Evolutionary conservation across 2,113 vertebrate genomes (phyloP).

Genomic region (Rhea americana): DNA sequence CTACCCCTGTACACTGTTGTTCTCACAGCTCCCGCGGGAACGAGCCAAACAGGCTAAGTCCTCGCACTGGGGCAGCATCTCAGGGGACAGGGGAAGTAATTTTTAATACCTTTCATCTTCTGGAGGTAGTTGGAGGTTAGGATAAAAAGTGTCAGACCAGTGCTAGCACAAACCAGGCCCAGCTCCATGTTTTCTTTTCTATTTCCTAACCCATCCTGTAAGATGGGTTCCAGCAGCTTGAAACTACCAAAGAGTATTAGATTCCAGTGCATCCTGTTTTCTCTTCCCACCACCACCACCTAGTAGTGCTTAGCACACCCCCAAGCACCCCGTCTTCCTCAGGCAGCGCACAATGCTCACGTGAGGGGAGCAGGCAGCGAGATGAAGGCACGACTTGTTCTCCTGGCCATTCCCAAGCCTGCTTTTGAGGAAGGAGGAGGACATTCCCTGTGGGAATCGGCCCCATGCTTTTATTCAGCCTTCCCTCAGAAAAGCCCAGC

Average conservation of each 20-base stretch:
- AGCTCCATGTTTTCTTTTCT: neutral
- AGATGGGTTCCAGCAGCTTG: neutral
- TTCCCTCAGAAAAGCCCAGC: neutral
- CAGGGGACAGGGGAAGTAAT: neutral
- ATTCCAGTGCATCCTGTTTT: neutral
- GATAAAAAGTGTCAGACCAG: neutral
- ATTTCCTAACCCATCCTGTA: neutral
- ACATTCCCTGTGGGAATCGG: neutral
- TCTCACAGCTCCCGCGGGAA: neutral
- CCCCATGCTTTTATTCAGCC: neutral
- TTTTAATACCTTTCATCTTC: neutral
- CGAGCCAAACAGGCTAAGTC: neutral
- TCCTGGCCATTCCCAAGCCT: neutral
- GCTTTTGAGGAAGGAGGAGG: neutral
- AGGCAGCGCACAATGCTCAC: neutral
- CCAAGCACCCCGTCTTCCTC: rapidly evolving
- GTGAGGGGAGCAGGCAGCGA: neutral
- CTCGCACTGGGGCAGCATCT: neutral
- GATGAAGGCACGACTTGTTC: neutral
- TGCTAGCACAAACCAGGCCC: neutral
- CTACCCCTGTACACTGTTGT: rapidly evolving
- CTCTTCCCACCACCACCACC: neutral
- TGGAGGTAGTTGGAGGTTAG: neutral
- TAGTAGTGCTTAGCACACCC: neutral
- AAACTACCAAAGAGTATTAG: neutral